phyloP scores from a whole-genome alignment of 1,140 invertebrate genomes.

The Nixonia krombeini region DNA sequence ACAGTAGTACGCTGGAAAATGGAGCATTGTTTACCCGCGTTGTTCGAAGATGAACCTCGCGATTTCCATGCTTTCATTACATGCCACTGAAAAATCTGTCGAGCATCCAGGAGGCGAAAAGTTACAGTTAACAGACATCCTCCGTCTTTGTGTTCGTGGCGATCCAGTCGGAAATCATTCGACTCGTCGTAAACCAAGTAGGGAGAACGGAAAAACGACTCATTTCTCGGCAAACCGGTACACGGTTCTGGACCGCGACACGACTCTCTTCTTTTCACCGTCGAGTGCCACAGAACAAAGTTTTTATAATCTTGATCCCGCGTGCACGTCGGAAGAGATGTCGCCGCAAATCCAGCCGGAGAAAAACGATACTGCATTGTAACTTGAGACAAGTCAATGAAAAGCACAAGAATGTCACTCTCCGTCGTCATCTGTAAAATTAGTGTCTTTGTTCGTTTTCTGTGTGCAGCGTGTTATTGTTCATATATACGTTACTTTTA shows the following conservation, averaged over 20 bases:
- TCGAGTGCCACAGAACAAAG: conserved; percentile 24
- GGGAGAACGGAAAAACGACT: conserved; percentile 19
- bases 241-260: conserved; percentile 16
- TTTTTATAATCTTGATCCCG: conserved; percentile 23
- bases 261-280: conserved; percentile 27
- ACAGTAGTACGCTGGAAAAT: background rate
- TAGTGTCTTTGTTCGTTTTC: no score
- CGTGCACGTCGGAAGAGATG: conserved; percentile 3
- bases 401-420: no score
- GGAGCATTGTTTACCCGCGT: conserved; percentile 25
- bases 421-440: no score
- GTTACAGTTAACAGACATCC: conserved; percentile 12
- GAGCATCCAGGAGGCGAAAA: conserved; percentile 15
- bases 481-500: no score
- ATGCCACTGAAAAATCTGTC: background rate
- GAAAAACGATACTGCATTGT: conserved; percentile 6
- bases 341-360: background rate
- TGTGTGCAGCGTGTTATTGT: no score
- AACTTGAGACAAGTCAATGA: background rate
- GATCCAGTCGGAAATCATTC: conserved; percentile 38
- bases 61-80: conserved; percentile 37
- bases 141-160: conserved; percentile 22
- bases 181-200: conserved; percentile 35
- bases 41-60: conserved; percentile 29
- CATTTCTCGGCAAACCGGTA: conserved; percentile 15